Evolutionary conservation across 2,113 vertebrate species (phyloP).

Genomic region (Mugil cephalus): DNA sequence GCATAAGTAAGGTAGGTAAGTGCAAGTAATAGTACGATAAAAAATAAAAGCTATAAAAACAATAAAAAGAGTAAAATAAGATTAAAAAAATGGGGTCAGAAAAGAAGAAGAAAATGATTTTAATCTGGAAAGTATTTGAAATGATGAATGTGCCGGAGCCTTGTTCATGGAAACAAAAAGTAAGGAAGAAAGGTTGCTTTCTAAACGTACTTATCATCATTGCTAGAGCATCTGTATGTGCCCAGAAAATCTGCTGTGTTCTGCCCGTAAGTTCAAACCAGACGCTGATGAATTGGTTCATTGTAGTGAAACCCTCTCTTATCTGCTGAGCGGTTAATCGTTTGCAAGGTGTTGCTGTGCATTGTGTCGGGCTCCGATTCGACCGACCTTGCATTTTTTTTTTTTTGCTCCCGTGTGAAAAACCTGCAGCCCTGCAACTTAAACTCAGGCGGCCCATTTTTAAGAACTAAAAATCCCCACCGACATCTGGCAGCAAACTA

Average conservation of each 20-base stretch:
- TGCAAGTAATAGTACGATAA: too few species aligned
- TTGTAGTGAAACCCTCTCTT: background rate
- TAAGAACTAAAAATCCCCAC: conserved; percentile 11
- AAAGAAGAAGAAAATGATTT: too few species aligned
- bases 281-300: background rate
- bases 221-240: too few species aligned
- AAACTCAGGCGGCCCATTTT: conserved; percentile 4
- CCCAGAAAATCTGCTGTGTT: background rate
- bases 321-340: background rate
- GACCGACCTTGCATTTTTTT: conserved; percentile 19
- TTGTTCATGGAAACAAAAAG: too few species aligned
- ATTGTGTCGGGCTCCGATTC: background rate
- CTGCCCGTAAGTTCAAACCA: background rate
- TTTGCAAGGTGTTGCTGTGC: background rate
- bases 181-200: too few species aligned
- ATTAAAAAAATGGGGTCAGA: too few species aligned
- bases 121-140: too few species aligned
- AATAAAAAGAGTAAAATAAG: too few species aligned
- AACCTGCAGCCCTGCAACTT: background rate
- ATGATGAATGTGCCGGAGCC: too few species aligned
- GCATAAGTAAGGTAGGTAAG: too few species aligned
- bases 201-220: too few species aligned
- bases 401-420: background rate
- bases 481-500: conserved; percentile 15
- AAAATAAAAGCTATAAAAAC: too few species aligned